phyloP scores from a whole-genome alignment of 92 coral and sea anemone species.

The Parazoanthus darwini region DNA sequence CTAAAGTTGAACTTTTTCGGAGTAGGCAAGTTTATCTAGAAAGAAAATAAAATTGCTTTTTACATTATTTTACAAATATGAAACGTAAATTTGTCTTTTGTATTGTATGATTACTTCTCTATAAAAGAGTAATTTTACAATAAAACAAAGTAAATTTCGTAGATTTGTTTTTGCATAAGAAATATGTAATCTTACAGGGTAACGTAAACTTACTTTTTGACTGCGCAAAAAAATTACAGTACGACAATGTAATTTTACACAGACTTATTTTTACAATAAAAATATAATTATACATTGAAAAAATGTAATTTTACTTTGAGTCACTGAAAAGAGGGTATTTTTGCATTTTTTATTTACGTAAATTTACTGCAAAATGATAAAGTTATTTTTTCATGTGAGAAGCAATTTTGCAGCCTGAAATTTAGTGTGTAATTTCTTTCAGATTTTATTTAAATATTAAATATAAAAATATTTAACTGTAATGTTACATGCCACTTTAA shows the following conservation, averaged over 20 bases:
- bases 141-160: not conserved
- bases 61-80: not conserved
- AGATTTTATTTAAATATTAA: too few species aligned
- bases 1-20: not conserved
- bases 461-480: too few species aligned
- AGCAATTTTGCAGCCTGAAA: not conserved
- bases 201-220: not conserved
- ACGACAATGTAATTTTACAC: not conserved
- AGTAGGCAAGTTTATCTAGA: not conserved
- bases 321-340: not conserved
- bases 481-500: too few species aligned
- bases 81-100: not conserved
- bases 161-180: not conserved
- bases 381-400: not conserved
- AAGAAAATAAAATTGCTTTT: not conserved
- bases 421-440: not conserved
- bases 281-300: not conserved
- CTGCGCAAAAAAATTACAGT: not conserved
- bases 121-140: not conserved
- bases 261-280: not conserved
- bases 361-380: not conserved
- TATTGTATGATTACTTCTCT: not conserved
- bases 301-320: not conserved
- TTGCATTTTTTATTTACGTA: not conserved
- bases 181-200: not conserved